A percentile compares a stretch with the other conserved stretches of the same genome.
phyloP scores from a whole-genome alignment of 2,888 invertebrate genomes.

The Drosophila meridionalis region DNA sequence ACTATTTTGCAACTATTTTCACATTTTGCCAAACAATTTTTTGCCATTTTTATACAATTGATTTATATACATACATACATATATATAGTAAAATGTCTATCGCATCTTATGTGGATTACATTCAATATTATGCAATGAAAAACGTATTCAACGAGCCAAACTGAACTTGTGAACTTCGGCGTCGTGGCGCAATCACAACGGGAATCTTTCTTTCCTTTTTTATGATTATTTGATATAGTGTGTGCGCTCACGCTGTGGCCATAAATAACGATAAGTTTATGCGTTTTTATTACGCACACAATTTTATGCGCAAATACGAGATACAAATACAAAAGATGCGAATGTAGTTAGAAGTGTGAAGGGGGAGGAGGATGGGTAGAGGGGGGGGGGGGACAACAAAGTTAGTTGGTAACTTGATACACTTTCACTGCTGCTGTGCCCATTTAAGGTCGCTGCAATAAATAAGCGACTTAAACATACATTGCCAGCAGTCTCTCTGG shows the following conservation, averaged over 20 bases:
- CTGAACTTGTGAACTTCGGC: neutral
- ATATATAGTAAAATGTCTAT: neutral
- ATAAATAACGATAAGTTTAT: slow-evolving; percentile 70
- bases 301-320: slow-evolving; percentile 58
- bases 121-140: slow-evolving; percentile 1
- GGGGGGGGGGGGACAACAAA: slow-evolving; percentile 12
- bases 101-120: neutral
- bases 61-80: neutral
- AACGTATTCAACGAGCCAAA: neutral
- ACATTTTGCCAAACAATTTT: neutral
- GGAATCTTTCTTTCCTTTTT: slow-evolving; percentile 4
- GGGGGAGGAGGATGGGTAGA: neutral
- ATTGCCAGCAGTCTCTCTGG: neutral
- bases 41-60: neutral
- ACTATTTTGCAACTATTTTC: neutral
- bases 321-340: slow-evolving; percentile 43
- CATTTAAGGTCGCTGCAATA: slow-evolving; percentile 80
- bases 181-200: slow-evolving; percentile 13
- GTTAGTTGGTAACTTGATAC: slow-evolving; percentile 71
- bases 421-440: slow-evolving; percentile 78
- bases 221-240: slow-evolving; percentile 48
- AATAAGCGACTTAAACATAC: slow-evolving; percentile 78
- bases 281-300: slow-evolving; percentile 62
- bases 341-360: slow-evolving; percentile 34
- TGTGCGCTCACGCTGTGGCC: slow-evolving; percentile 35